A percentile compares a stretch with the other conserved stretches of the same genome.
Evolutionary conservation across 2,113 vertebrate genomes (phyloP).

Genomic region (Nothoprocta pentlandii): DNA sequence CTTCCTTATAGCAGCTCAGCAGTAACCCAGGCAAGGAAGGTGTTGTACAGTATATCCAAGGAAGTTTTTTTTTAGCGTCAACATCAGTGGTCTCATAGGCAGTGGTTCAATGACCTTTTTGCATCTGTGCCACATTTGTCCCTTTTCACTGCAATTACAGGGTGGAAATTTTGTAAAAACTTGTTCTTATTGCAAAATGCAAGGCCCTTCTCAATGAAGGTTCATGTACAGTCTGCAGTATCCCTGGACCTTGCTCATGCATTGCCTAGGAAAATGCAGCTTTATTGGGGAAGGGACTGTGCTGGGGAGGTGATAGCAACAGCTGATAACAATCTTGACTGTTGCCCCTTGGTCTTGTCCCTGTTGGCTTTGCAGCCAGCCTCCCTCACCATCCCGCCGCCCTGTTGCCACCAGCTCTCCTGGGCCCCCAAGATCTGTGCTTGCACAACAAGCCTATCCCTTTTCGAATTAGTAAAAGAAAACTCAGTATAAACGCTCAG

Average conservation of each 20-base stretch:
- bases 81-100: not conserved
- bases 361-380: not conserved
- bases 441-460: not conserved
- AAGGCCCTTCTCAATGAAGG: not conserved
- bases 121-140: conserved; percentile 39
- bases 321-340: not conserved
- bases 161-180: not conserved
- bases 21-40: not conserved
- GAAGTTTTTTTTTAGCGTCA: conserved; percentile 38
- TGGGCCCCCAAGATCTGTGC: not conserved
- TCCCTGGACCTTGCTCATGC: not conserved
- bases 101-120: conserved; percentile 48
- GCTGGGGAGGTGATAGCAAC: not conserved
- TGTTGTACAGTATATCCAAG: not conserved
- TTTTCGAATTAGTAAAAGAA: not conserved
- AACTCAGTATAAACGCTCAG: not conserved
- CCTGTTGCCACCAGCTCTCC: not conserved
- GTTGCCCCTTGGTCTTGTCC: not conserved
- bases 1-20: not conserved
- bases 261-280: not conserved
- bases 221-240: not conserved
- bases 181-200: not conserved
- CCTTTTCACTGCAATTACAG: not conserved
- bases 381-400: not conserved
- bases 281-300: rapidly evolving